Evolutionary conservation across 2,113 vertebrate genomes (phyloP).

Genomic region (Neodon shergylaensis): DNA sequence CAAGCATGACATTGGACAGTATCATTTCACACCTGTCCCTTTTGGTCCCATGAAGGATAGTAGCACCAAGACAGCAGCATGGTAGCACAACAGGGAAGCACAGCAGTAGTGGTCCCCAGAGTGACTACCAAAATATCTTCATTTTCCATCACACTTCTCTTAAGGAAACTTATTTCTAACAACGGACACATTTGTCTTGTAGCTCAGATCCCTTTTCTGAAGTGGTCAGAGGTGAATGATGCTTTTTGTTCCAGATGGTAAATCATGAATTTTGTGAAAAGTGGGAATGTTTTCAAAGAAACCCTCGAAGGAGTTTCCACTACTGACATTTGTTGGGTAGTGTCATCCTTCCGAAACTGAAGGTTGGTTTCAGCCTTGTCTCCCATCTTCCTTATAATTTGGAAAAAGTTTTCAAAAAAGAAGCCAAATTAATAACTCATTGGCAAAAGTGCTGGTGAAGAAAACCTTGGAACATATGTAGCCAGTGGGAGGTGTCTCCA

Average conservation of each 20-base stretch:
- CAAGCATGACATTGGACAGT: conserved; percentile 50
- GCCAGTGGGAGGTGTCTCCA: too few species aligned
- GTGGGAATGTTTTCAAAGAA: not conserved
- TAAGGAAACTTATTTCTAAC: not conserved
- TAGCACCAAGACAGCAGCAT: conserved; percentile 42
- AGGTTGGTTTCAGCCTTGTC: not conserved
- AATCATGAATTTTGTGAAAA: not conserved
- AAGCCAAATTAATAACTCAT: not conserved
- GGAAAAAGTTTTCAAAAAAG: not conserved
- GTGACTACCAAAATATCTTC: conserved; percentile 17
- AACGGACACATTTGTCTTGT: not conserved
- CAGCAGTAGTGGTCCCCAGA: not conserved
- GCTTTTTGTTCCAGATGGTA: not conserved
- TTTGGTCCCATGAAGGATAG: conserved; percentile 52
- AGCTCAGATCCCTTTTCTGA: not conserved
- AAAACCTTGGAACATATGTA: not conserved
- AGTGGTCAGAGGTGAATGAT: not conserved
- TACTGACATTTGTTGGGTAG: not conserved
- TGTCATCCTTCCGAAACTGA: not conserved
- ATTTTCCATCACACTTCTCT: not conserved
- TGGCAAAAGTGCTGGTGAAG: not conserved
- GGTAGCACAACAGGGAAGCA: not conserved
- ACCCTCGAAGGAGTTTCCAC: not conserved
- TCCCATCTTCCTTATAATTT: not conserved
- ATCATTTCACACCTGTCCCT: conserved; percentile 69